Percentiles rank a stretch among this genome's conserved stretches.
phyloP scores from a whole-genome alignment of 2,888 invertebrate species.

The Coronaproctus castanopsis region DNA sequence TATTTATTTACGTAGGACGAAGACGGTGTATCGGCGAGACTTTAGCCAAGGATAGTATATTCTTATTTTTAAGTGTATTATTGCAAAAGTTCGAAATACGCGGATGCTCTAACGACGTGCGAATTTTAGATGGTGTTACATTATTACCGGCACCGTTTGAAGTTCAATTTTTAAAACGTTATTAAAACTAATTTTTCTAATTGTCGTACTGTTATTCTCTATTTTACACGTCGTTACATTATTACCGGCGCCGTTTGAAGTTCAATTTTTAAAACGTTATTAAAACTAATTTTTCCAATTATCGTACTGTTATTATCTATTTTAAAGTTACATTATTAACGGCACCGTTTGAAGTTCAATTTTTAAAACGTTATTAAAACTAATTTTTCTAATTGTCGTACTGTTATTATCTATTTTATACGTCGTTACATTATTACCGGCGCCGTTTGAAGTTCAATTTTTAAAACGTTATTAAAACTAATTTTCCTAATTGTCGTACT shows the following conservation, averaged over 20 bases:
- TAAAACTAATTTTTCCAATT: neutral
- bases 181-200: neutral
- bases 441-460: slow-evolving; percentile 14
- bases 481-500: neutral
- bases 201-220: no score
- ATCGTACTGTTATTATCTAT: no score
- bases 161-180: slow-evolving; percentile 12
- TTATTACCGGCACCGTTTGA: slow-evolving; percentile 14
- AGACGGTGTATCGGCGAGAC: slow-evolving; percentile 42
- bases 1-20: slow-evolving; percentile 31
- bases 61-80: slow-evolving; percentile 27
- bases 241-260: slow-evolving; percentile 14
- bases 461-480: slow-evolving; percentile 2
- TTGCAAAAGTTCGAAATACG: slow-evolving; percentile 13
- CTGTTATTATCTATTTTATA: slow-evolving; percentile 13
- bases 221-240: slow-evolving; percentile 14
- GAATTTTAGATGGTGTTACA: slow-evolving; percentile 13
- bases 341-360: slow-evolving; percentile 14
- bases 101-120: slow-evolving; percentile 1
- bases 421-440: slow-evolving; percentile 13
- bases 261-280: slow-evolving; percentile 10
- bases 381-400: neutral
- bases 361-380: slow-evolving; percentile 8
- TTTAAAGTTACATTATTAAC: no score
- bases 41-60: slow-evolving; percentile 38